Percentiles rank a stretch among this genome's conserved stretches.
Evolutionary conservation across 2,888 invertebrate species (phyloP).

Genomic region (Athetis lepigone): DNA sequence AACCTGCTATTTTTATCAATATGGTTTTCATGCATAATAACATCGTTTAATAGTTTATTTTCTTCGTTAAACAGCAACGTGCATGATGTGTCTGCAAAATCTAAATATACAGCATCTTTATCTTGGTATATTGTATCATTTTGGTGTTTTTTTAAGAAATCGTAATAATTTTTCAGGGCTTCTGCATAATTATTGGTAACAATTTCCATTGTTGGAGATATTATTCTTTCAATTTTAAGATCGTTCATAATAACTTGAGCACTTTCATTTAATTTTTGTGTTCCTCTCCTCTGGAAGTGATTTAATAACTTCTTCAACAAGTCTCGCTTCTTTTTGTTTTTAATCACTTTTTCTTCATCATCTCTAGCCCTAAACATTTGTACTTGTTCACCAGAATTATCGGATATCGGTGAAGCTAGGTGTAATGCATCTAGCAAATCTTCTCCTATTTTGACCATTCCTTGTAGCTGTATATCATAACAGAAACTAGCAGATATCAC

Average conservation of each 20-base stretch:
- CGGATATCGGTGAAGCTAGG: background rate
- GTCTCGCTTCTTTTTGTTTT: background rate
- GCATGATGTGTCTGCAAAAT: conserved; percentile 63
- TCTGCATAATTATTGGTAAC: conserved; percentile 27
- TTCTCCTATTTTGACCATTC: conserved; percentile 25
- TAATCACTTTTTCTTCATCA: background rate
- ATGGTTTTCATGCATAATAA: conserved; percentile 29
- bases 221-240: conserved; percentile 22
- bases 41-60: conserved; percentile 53
- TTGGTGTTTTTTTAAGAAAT: conserved; percentile 8
- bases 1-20: background rate
- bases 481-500: conserved; percentile 35
- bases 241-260: conserved; percentile 22
- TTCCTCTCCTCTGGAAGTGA: conserved; percentile 36
- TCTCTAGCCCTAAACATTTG: background rate
- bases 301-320: conserved; percentile 18
- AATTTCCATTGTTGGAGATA: background rate
- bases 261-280: background rate
- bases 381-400: background rate
- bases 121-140: conserved; percentile 31
- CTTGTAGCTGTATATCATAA: conserved; percentile 52
- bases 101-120: conserved; percentile 63
- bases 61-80: conserved; percentile 50
- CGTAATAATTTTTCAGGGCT: conserved; percentile 37
- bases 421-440: conserved; percentile 14